phyloP scores from a whole-genome alignment of 1,140 invertebrate species.

The Thaumatotibia leucotreta region DNA sequence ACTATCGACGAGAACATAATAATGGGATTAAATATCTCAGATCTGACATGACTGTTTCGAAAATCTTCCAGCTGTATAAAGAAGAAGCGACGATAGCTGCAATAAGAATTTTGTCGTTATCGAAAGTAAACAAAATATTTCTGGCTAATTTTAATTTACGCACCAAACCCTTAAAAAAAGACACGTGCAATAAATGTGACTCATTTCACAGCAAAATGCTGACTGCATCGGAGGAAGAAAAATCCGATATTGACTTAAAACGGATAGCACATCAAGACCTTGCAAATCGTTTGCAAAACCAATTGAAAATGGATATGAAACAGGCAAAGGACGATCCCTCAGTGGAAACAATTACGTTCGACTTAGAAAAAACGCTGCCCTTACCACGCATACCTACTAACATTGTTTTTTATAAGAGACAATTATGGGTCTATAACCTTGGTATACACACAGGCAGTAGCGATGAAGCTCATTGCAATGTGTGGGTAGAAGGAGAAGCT shows the following conservation, averaged over 20 bases:
- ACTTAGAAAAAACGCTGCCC: slow-evolving; percentile 47
- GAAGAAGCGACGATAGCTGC: too few relatives aligned
- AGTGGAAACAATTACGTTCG: slow-evolving; percentile 36
- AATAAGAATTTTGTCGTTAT: too few relatives aligned
- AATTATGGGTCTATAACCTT: slow-evolving; percentile 39
- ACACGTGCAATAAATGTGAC: slow-evolving; percentile 25
- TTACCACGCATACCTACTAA: slow-evolving; percentile 42
- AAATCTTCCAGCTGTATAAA: too few relatives aligned
- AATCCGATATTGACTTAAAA: slow-evolving; percentile 12
- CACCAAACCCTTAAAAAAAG: slow-evolving; percentile 25
- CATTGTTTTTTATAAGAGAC: slow-evolving; percentile 43
- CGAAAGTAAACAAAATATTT: too few relatives aligned
- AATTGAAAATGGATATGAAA: slow-evolving; percentile 17
- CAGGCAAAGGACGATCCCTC: slow-evolving; percentile 14
- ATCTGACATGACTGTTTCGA: too few relatives aligned
- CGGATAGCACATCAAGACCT: slow-evolving; percentile 5
- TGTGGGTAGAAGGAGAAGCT: slow-evolving; percentile 45
- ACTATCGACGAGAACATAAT: too few relatives aligned
- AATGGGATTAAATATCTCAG: too few relatives aligned
- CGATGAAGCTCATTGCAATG: slow-evolving; percentile 33
- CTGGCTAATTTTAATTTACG: not conserved
- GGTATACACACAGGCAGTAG: slow-evolving; percentile 33
- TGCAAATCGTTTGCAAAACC: slow-evolving; percentile 7
- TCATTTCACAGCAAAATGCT: not conserved
- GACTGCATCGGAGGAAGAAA: slow-evolving; percentile 6